A percentile compares a stretch with the other conserved stretches of the same genome.
These are phyloP conservation scores for Deroptyus accipitrinus DNA, from an alignment of 2,113 vertebrate genomes.

Conservation along the genomic window DNA sequence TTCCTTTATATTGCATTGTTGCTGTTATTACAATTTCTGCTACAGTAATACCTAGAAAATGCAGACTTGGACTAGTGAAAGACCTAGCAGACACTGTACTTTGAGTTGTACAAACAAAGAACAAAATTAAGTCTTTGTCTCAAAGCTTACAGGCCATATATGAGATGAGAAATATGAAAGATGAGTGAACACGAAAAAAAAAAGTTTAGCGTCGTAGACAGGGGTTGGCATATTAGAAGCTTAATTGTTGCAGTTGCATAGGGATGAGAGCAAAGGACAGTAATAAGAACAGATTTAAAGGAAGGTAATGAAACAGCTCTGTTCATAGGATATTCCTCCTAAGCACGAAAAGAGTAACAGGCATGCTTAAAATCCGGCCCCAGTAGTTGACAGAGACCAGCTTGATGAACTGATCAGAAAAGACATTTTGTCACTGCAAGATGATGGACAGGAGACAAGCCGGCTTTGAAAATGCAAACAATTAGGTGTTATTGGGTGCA, in stretches of 20 bases:
- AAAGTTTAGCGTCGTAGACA: neutral
- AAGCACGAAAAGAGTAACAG: neutral
- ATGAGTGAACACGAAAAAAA: neutral
- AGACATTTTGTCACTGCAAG: neutral
- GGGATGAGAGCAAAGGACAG: neutral
- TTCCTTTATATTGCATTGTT: neutral
- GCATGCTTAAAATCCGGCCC: neutral
- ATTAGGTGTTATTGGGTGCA: neutral
- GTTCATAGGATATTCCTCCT: neutral
- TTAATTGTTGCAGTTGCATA: neutral
- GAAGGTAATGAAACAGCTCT: neutral
- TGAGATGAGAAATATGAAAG: neutral
- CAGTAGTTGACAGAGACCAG: neutral
- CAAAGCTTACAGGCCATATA: neutral
- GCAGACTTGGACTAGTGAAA: neutral
- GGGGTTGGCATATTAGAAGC: neutral
- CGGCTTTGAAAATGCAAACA: neutral
- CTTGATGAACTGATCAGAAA: neutral
- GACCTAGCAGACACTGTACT: neutral
- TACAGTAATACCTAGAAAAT: neutral
- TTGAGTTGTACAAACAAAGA: neutral
- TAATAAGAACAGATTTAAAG: neutral
- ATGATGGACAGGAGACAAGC: neutral
- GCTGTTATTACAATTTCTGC: neutral
- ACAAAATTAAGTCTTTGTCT: neutral